Evolutionary conservation across 2,888 invertebrate species (phyloP).

Genomic region (Dinocampus coccinellae): DNA sequence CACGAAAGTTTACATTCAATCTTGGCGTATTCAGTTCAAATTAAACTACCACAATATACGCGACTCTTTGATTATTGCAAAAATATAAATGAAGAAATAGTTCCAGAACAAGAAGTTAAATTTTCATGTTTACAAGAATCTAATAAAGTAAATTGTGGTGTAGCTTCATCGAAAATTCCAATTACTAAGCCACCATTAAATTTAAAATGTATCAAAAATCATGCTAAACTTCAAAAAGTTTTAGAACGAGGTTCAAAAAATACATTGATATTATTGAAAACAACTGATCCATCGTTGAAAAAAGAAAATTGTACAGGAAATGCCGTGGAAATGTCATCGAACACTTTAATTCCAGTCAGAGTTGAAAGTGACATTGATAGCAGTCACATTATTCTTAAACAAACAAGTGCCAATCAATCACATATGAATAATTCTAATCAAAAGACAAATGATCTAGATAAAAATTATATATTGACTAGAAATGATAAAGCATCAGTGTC

Average conservation of each 20-base stretch:
- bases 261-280: constrained; percentile 51
- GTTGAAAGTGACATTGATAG: no score
- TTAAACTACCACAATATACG: constrained; percentile 48
- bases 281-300: constrained; percentile 42
- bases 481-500: neutral
- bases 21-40: constrained; percentile 56
- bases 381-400: neutral
- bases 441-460: neutral
- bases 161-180: neutral
- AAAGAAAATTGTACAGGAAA: constrained; percentile 14
- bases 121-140: neutral
- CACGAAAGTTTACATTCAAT: constrained; percentile 59
- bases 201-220: constrained; percentile 31
- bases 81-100: neutral
- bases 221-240: constrained; percentile 46
- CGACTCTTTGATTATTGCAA: constrained; percentile 37
- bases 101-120: neutral
- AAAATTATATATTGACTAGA: constrained; percentile 19
- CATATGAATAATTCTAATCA: no score
- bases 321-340: neutral
- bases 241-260: constrained; percentile 45
- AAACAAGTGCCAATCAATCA: neutral
- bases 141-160: neutral
- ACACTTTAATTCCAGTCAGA: neutral
- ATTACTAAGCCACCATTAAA: constrained; percentile 11